Base-by-base conservation (phyloP, 2,888 invertebrate genomes). In the Perdita meconis region DNA sequence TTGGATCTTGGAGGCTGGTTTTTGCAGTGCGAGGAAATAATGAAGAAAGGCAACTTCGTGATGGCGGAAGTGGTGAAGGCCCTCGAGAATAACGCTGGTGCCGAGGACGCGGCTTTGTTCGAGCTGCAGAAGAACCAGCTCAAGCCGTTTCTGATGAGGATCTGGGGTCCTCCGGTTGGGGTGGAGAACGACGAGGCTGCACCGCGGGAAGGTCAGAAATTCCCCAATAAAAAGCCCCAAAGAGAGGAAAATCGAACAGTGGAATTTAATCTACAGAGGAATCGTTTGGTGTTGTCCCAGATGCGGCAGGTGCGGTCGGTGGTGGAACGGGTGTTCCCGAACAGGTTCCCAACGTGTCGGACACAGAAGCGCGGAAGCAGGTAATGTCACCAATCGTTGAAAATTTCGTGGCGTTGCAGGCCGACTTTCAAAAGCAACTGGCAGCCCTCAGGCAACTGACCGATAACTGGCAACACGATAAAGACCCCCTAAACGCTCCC, bases 71-170 rank as follows among this genome's bases (percentile, higher is more conserved):
- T 96, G 59, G 94, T 96, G 13, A 95, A 95, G 51, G 95, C 96
- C 24, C 91, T 96, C 19, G 88, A 96, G 95, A 69, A 95, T 94
- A 67, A 95, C 95, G 82, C 84, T 10, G 96, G 96, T 80, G 95
- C 96, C 92, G 93, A 96, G 78, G 96, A 96, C 77, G 94, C 95
- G 40, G 95, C 96, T 19, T 94, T 95, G 80, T 93, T 94, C 81
- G 96, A 96, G 89, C 93, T 96, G 72, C 95, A 95, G 88, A 96
- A 96, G 90, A 95, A 95, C 81, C 96, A 96, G 89, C 92, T 96
- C 76, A 96, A 96, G 91, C 96, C 96, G 57, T 96, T 96, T 93
- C 92, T 96, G 81, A 96, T 96, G 96, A 93, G 96, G 90, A 96
- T 96, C 87, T 96, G 96, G 95, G 96, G 96, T 74, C 96, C 96